Conservation (phyloP, 1,140 invertebrate genomes). For the Planococcus citri region DNA sequence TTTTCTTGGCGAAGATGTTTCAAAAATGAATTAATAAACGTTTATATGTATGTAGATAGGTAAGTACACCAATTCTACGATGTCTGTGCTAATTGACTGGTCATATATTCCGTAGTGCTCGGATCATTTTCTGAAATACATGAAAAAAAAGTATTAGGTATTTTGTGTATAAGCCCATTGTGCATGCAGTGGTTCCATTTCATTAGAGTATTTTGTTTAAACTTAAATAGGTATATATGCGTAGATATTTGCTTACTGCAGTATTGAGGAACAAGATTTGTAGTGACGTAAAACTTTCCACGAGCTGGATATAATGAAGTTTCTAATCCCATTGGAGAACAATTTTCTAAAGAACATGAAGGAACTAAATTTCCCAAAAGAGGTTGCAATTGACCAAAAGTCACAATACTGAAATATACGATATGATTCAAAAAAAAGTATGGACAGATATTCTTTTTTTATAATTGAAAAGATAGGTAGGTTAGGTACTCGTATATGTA, state of each 20-base stretch:
- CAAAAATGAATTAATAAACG: not conserved
- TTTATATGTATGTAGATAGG: not conserved
- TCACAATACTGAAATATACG: conserved; percentile 20
- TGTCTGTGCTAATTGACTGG: not conserved
- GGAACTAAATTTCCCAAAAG: not conserved
- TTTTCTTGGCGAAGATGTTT: not conserved
- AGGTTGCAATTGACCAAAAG: conserved; percentile 22
- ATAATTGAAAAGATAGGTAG: not conserved
- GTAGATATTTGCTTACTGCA: too few species aligned
- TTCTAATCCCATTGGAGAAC: conserved; percentile 26
- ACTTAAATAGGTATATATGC: too few species aligned
- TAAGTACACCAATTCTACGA: not conserved
- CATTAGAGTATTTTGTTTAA: not conserved
- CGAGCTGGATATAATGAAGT: conserved; percentile 23
- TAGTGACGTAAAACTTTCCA: conserved; percentile 25
- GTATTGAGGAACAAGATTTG: conserved; percentile 22
- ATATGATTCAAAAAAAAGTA: not conserved
- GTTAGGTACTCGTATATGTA: too few species aligned
- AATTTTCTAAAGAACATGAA: conserved; percentile 23
- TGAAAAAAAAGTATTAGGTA: not conserved
- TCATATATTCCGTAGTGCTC: too few species aligned
- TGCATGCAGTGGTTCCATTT: not conserved
- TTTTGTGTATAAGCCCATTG: not conserved
- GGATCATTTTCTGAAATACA: not conserved
- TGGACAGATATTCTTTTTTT: too few species aligned